These are phyloP conservation scores for Aphidius colemani DNA, from an alignment of 2,888 invertebrate species.

Conservation along the genomic window DNA sequence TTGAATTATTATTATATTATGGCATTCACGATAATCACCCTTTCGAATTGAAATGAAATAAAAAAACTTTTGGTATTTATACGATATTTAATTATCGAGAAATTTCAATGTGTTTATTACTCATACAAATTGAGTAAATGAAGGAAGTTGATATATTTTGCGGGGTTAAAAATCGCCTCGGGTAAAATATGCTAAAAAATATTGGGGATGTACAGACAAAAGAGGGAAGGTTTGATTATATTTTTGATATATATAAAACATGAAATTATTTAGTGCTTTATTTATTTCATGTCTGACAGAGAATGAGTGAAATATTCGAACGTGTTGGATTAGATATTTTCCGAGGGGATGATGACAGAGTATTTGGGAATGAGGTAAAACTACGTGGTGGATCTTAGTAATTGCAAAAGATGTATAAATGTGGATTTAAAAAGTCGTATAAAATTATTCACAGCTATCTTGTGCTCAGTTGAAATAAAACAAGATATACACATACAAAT, in stretches of 20 bases:
- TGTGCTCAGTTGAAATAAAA: constrained; percentile 14
- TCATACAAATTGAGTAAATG: too few relatives aligned
- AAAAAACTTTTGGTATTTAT: too few relatives aligned
- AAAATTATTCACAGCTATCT: constrained; percentile 17
- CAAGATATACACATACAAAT: neutral
- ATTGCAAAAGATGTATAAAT: constrained; percentile 15
- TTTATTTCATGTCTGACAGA: constrained; percentile 7
- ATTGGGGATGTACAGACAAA: neutral
- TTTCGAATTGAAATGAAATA: too few relatives aligned
- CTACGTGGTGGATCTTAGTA: constrained; percentile 4
- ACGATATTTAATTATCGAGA: too few relatives aligned
- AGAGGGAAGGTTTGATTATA: neutral
- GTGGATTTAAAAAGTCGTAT: constrained; percentile 20
- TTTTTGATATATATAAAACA: constrained; percentile 5
- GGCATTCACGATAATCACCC: too few relatives aligned
- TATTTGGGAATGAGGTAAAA: constrained; percentile 13
- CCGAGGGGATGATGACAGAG: neutral
- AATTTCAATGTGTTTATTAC: too few relatives aligned
- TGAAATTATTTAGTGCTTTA: neutral
- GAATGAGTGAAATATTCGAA: constrained; percentile 15
- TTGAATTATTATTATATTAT: too few relatives aligned
- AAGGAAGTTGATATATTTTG: too few relatives aligned
- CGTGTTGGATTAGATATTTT: constrained; percentile 1
- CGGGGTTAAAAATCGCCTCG: constrained; percentile 15
- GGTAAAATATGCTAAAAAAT: constrained; percentile 8